phyloP scores from a whole-genome alignment of 2,113 vertebrate species.

The Epinephelus fuscoguttatus region DNA sequence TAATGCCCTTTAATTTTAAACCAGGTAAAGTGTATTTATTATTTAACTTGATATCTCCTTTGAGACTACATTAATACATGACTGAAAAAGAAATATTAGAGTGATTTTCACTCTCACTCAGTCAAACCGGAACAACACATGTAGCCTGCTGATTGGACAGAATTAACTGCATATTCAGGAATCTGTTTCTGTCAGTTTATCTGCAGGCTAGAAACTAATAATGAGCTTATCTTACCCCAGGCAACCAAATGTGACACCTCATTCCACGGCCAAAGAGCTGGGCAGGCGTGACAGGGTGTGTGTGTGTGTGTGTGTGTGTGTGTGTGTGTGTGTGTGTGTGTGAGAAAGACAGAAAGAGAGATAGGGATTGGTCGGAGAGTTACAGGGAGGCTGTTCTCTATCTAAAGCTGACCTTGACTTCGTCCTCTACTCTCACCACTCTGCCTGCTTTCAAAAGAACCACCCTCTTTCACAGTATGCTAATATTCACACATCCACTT shows the following conservation, averaged over 20 bases:
- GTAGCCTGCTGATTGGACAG: slow-evolving; percentile 56
- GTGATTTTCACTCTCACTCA: slow-evolving; percentile 8
- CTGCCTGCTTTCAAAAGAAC: slow-evolving; percentile 44
- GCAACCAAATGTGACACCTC: slow-evolving; percentile 78
- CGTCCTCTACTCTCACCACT: slow-evolving; percentile 68
- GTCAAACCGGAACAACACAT: slow-evolving; percentile 40
- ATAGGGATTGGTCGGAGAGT: slow-evolving; percentile 46
- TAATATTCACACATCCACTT: slow-evolving; percentile 70
- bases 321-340: background rate
- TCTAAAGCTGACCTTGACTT: slow-evolving; percentile 79
- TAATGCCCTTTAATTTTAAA: slow-evolving; percentile 8
- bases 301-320: slow-evolving; percentile 28
- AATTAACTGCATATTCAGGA: slow-evolving; percentile 64
- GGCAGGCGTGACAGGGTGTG: slow-evolving; percentile 24
- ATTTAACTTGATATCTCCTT: slow-evolving; percentile 26
- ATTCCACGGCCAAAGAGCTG: slow-evolving; percentile 64
- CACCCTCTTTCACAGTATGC: slow-evolving; percentile 54
- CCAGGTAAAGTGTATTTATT: background rate
- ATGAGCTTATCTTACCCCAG: slow-evolving; percentile 69
- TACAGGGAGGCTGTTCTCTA: slow-evolving; percentile 52
- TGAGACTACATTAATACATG: background rate
- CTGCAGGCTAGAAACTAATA: slow-evolving; percentile 64
- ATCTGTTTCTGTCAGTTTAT: slow-evolving; percentile 68
- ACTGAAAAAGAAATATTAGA: background rate
- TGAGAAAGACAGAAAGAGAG: background rate